Conservation (phyloP, 2,113 vertebrate species). For the Anolis carolinensis region DNA sequence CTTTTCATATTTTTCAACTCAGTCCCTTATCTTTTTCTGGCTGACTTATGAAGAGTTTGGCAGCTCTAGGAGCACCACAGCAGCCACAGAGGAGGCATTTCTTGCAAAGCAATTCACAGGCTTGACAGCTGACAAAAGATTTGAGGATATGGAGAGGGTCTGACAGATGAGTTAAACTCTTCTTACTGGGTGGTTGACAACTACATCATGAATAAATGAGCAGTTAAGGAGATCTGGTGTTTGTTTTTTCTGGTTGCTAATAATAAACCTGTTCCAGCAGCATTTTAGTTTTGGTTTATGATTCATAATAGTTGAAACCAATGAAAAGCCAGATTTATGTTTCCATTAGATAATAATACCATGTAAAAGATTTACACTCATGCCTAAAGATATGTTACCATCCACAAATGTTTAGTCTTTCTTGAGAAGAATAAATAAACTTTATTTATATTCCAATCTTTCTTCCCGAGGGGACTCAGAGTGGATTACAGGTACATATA, state of each 20-base stretch:
- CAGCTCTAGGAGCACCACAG: conserved; percentile 7
- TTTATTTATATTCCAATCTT: no score
- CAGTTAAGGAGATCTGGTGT: neutral
- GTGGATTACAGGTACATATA: no score
- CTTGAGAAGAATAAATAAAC: neutral
- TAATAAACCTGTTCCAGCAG: neutral
- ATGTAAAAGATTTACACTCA: no score
- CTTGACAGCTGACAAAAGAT: conserved; percentile 42
- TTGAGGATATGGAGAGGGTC: conserved; percentile 35
- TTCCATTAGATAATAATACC: neutral
- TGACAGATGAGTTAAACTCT: conserved; percentile 38
- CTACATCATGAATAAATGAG: neutral
- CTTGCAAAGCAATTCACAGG: conserved; percentile 12
- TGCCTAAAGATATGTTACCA: neutral
- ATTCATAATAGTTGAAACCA: neutral
- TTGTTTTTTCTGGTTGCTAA: neutral
- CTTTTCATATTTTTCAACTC: conserved; percentile 7
- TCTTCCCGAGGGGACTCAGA: no score
- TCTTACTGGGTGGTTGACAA: conserved; percentile 14
- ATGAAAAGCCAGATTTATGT: neutral
- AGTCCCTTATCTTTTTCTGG: conserved; percentile 49
- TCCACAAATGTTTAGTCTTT: neutral
- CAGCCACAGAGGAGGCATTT: conserved; percentile 3
- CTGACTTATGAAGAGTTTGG: neutral
- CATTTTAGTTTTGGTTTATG: neutral